These are phyloP conservation scores for Cosmia pyralina DNA, from an alignment of 2,888 invertebrate genomes.

Conservation along the genomic window DNA sequence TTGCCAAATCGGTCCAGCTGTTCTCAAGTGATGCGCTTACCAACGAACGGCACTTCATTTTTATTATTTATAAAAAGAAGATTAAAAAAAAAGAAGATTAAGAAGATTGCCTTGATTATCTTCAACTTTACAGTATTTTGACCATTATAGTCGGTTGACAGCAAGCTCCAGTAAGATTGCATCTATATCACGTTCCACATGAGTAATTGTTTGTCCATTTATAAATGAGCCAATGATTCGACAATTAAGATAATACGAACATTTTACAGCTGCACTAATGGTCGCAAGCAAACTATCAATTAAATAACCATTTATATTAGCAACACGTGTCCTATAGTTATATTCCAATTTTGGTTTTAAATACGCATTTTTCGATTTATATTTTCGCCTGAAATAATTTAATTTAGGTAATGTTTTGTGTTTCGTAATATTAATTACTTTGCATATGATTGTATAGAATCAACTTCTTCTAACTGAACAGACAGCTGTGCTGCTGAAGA, in stretches of 20 bases:
- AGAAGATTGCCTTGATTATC: no score
- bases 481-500: no score
- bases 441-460: no score
- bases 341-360: conserved; percentile 16
- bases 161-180: conserved; percentile 5
- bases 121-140: background rate
- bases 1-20: no score
- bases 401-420: no score
- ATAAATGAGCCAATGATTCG: conserved; percentile 57
- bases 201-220: conserved; percentile 47
- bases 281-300: conserved; percentile 46
- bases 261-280: conserved; percentile 61
- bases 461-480: no score
- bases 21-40: no score
- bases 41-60: no score
- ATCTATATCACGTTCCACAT: conserved; percentile 13
- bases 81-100: no score
- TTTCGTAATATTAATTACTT: no score
- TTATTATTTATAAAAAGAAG: no score
- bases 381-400: background rate
- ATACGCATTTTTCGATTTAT: background rate
- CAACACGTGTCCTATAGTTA: conserved; percentile 10
- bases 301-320: conserved; percentile 57
- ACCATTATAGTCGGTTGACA: background rate
- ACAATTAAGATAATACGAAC: conserved; percentile 67